Percentiles rank a stretch among this genome's conserved stretches.
Conservation (phyloP, 2,888 invertebrate genomes). For the Pristionchus fissidentatus region DNA sequence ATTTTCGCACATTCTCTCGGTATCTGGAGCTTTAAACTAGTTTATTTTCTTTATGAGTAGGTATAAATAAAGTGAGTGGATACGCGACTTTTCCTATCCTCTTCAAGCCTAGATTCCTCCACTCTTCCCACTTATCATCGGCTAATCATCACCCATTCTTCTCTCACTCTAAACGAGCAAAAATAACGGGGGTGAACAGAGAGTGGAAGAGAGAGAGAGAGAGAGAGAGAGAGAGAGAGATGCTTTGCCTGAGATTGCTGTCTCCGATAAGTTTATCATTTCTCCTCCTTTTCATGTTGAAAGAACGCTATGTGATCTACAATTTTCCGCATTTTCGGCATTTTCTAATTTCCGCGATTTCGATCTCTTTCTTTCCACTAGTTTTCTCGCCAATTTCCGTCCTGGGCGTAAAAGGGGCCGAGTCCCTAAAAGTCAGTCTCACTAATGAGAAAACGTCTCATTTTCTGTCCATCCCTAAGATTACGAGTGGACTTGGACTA, state of each 20-base stretch:
- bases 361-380: not conserved
- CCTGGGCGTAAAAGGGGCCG: conserved; percentile 9
- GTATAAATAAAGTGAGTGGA: too few species aligned
- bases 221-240: not conserved
- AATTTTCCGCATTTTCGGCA: conserved; percentile 7
- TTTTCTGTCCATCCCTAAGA: too few species aligned
- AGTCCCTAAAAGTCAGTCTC: not conserved
- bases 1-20: too few species aligned
- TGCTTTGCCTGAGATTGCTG: too few species aligned
- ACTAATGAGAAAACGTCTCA: conserved; percentile 40
- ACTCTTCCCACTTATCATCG: conserved; percentile 11
- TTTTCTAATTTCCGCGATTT: not conserved
- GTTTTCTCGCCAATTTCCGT: conserved; percentile 1
- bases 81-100: not conserved
- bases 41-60: too few species aligned
- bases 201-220: not conserved
- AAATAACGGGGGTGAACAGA: conserved; percentile 12
- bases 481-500: too few species aligned
- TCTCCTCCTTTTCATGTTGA: too few species aligned
- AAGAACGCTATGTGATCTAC: too few species aligned
- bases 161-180: not conserved
- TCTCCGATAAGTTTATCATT: conserved; percentile 2
- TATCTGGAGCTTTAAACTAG: too few species aligned
- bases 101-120: not conserved
- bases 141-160: conserved; percentile 21